Percentiles rank a stretch among this genome's conserved stretches.
phyloP scores from a whole-genome alignment of 2,113 vertebrate genomes.

The Psilopsiagon aurifrons region DNA sequence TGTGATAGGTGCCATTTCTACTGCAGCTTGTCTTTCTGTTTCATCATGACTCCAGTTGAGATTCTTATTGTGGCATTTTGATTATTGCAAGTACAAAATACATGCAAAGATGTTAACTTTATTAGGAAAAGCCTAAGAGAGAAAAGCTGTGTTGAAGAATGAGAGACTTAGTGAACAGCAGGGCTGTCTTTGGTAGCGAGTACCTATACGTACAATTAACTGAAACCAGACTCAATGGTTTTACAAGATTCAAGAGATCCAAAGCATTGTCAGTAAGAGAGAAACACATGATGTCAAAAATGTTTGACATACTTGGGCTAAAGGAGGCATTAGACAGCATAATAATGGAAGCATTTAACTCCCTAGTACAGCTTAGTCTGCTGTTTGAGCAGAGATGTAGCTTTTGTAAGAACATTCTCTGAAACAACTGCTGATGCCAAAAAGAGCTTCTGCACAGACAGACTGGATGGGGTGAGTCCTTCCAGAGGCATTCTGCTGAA shows the following conservation, averaged over 20 bases:
- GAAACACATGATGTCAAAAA: background rate
- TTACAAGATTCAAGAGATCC: background rate
- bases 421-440: background rate
- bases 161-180: background rate
- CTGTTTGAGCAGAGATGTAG: background rate
- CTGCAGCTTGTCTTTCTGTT: background rate
- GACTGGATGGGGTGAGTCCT: background rate
- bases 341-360: background rate
- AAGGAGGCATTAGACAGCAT: background rate
- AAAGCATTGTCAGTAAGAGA: background rate
- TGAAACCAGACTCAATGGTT: background rate
- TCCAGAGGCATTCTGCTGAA: background rate
- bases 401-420: background rate
- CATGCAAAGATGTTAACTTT: fast-evolving
- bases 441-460: background rate
- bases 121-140: background rate
- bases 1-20: background rate
- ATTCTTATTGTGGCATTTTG: background rate
- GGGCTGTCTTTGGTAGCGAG: background rate
- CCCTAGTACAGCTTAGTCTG: background rate
- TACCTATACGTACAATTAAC: background rate
- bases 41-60: background rate
- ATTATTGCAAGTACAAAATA: background rate
- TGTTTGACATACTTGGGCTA: background rate
- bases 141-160: background rate